Conservation (phyloP, 2,113 vertebrate genomes). For the Balaeniceps rex region DNA sequence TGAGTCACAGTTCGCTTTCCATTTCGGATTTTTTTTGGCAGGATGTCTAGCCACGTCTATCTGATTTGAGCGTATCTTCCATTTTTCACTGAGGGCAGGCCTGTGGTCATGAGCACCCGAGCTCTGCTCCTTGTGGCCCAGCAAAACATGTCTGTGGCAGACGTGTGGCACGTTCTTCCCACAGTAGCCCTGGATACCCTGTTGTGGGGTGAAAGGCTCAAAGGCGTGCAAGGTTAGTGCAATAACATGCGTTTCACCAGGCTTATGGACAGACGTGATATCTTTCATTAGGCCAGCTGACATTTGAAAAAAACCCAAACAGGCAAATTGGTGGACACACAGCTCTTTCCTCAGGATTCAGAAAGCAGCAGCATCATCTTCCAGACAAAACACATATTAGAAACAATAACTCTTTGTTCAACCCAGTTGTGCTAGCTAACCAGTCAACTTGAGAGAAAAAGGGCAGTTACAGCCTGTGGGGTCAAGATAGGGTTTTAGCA, state of each 20-base stretch:
- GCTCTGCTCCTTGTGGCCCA: not conserved
- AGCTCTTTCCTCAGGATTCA: not conserved
- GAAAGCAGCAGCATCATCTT: not conserved
- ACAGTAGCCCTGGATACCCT: not conserved
- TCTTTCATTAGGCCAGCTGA: not conserved
- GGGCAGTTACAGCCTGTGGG: not conserved
- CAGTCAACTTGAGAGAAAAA: not conserved
- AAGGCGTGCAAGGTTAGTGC: not conserved
- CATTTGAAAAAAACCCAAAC: not conserved
- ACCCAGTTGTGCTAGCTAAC: not conserved
- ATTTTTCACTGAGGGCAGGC: not conserved
- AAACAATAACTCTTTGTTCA: not conserved
- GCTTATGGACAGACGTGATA: not conserved
- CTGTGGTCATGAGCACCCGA: not conserved
- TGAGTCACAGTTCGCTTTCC: not conserved
- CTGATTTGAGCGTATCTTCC: not conserved
- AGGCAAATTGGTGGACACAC: not conserved
- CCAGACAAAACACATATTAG: not conserved
- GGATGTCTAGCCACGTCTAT: not conserved
- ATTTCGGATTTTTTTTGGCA: not conserved
- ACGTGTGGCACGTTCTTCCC: accelerated
- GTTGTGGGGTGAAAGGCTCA: not conserved
- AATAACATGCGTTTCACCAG: not conserved
- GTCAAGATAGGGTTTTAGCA: not conserved
- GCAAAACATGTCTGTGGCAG: not conserved